A percentile compares a stretch with the other conserved stretches of the same genome.
Conservation (phyloP, 2,888 invertebrate species). For the Ephialtes manifestator region DNA sequence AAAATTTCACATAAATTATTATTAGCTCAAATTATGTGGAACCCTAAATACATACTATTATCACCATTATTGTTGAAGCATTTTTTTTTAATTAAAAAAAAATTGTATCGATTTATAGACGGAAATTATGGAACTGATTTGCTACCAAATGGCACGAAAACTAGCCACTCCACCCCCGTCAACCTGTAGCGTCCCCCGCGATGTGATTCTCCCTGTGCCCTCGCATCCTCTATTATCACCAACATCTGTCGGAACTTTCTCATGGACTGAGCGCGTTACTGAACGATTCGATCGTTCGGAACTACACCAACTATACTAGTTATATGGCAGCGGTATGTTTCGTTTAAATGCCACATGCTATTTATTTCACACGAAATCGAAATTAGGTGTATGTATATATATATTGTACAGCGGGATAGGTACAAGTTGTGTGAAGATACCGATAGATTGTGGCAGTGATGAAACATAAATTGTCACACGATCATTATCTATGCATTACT, state of each 20-base stretch:
- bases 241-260: conserved; percentile 83
- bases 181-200: conserved; percentile 80
- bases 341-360: conserved; percentile 82
- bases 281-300: conserved; percentile 76
- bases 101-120: conserved; percentile 22
- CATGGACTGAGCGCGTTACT: conserved; percentile 77
- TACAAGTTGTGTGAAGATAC: conserved; percentile 30
- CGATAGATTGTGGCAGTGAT: not conserved
- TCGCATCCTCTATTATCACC: conserved; percentile 72
- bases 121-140: conserved; percentile 73
- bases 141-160: conserved; percentile 73
- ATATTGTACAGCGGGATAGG: conserved; percentile 23
- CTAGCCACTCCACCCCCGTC: conserved; percentile 70
- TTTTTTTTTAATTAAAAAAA: not conserved
- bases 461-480: conserved; percentile 10
- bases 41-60: not conserved
- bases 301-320: conserved; percentile 38
- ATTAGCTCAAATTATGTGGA: too few relatives aligned
- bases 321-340: conserved; percentile 31
- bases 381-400: conserved; percentile 45
- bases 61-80: not conserved
- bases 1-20: too few relatives aligned
- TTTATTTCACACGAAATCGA: conserved; percentile 83
- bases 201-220: conserved; percentile 76
- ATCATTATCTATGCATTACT: conserved; percentile 11